These are phyloP conservation scores for Pocota personata DNA, from an alignment of 2,888 invertebrate species.

Conservation along the genomic window DNA sequence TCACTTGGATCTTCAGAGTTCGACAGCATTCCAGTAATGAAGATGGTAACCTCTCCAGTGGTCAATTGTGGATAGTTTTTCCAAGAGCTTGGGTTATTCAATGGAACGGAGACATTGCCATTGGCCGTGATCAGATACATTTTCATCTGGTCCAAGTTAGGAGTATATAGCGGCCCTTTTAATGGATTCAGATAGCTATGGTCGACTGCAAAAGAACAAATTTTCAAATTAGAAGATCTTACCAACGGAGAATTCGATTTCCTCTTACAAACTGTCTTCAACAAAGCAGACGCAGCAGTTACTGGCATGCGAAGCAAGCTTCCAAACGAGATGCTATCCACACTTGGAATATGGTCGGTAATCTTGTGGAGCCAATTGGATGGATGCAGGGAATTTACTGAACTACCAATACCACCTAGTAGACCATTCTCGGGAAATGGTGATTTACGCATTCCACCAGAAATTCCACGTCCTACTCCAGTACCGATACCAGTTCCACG, in stretches of 20 bases:
- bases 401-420: background rate
- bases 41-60: slow-evolving; percentile 79
- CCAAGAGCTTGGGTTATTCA: slow-evolving; percentile 74
- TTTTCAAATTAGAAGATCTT: background rate
- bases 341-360: slow-evolving; percentile 1
- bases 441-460: background rate
- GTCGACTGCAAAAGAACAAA: slow-evolving; percentile 13
- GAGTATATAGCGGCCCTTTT: slow-evolving; percentile 13
- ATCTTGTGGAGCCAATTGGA: background rate
- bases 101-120: slow-evolving; percentile 56
- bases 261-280: slow-evolving; percentile 52
- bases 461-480: background rate
- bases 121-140: slow-evolving; percentile 46
- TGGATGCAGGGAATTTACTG: background rate
- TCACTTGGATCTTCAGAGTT: slow-evolving; percentile 76
- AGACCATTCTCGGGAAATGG: slow-evolving; percentile 25
- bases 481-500: background rate
- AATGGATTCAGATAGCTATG: slow-evolving; percentile 25
- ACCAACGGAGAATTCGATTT: background rate
- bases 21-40: slow-evolving; percentile 79
- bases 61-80: slow-evolving; percentile 77
- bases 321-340: slow-evolving; percentile 39
- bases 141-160: slow-evolving; percentile 21
- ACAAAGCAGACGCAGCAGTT: slow-evolving; percentile 17
- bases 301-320: slow-evolving; percentile 32